These are phyloP conservation scores for Sussaba pulchella DNA, from an alignment of 2,888 invertebrate genomes.

Conservation along the genomic window DNA sequence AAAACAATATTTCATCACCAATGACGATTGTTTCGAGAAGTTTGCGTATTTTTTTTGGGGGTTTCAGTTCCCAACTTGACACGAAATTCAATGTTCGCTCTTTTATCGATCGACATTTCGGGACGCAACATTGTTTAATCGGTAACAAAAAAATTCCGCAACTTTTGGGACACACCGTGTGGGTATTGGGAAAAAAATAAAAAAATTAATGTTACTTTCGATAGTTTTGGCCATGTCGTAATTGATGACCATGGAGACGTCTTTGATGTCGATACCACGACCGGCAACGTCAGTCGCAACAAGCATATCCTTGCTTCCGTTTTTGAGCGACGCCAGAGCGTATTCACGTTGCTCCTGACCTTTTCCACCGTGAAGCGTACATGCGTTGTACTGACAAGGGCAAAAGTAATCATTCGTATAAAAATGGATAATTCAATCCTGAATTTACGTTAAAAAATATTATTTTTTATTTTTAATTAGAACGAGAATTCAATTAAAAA, in stretches of 20 bases:
- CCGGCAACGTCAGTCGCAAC: constrained; percentile 99
- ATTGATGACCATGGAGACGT: constrained; percentile 99
- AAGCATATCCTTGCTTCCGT: constrained; percentile 98
- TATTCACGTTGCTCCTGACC: constrained; percentile 99
- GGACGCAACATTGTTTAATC: too few species aligned
- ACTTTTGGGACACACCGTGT: too few species aligned
- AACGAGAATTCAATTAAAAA: background rate
- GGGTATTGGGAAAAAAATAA: too few species aligned
- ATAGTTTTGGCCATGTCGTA: constrained; percentile 99
- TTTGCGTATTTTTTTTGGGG: background rate
- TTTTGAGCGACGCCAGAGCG: constrained; percentile 97
- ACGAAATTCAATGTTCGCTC: too few species aligned
- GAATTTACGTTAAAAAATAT: background rate
- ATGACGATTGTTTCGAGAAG: background rate
- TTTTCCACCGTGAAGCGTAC: constrained; percentile 99
- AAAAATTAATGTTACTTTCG: constrained; percentile 88
- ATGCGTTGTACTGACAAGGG: constrained; percentile 93
- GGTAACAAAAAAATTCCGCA: too few species aligned
- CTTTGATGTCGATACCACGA: constrained; percentile 99
- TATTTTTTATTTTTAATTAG: background rate
- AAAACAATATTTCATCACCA: too few species aligned
- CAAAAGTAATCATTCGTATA: too few species aligned
- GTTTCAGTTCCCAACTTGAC: too few species aligned
- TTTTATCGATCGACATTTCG: too few species aligned
- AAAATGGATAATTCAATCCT: constrained; percentile 28